Conservation (phyloP, 2,797 vertebrate species). For the Hypotaenidia philippensis region DNA sequence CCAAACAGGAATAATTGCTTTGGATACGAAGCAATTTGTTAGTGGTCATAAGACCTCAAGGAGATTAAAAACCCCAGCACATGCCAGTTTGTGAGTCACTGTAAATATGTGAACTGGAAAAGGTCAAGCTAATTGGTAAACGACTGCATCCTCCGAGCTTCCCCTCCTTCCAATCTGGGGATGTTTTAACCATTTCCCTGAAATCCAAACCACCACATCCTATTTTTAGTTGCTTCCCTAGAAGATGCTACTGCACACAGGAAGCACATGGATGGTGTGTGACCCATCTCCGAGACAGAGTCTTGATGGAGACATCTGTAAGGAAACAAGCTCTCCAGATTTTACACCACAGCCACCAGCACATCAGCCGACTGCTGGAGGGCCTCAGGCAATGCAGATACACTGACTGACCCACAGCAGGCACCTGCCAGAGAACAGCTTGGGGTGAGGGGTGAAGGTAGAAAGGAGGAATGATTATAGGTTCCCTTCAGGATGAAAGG, state of each 20-base stretch:
- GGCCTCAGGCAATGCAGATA: neutral
- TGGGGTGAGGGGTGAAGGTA: neutral
- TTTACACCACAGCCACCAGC: neutral
- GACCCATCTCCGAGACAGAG: conserved; percentile 37
- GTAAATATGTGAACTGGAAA: conserved; percentile 67
- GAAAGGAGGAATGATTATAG: neutral
- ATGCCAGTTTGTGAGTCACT: conserved; percentile 74
- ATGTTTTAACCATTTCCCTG: conserved; percentile 67
- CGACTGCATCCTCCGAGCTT: conserved; percentile 57
- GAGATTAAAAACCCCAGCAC: conserved; percentile 71
- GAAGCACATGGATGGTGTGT: conserved; percentile 41
- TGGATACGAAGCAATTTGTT: conserved; percentile 33
- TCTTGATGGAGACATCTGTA: neutral
- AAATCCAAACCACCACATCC: neutral
- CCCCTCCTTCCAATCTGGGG: conserved; percentile 47
- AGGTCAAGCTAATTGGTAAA: conserved; percentile 73
- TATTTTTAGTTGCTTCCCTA: conserved; percentile 68
- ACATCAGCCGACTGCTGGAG: neutral
- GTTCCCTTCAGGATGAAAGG: neutral
- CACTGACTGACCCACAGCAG: neutral
- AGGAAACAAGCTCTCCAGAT: neutral
- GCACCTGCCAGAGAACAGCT: neutral
- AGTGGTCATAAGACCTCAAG: conserved; percentile 66
- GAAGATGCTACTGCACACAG: conserved; percentile 26
- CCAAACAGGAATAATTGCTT: conserved; percentile 48